Percentiles rank a stretch among this genome's conserved stretches.
phyloP scores from a whole-genome alignment of 2,113 vertebrate genomes.

The Pseudopipra pipra region DNA sequence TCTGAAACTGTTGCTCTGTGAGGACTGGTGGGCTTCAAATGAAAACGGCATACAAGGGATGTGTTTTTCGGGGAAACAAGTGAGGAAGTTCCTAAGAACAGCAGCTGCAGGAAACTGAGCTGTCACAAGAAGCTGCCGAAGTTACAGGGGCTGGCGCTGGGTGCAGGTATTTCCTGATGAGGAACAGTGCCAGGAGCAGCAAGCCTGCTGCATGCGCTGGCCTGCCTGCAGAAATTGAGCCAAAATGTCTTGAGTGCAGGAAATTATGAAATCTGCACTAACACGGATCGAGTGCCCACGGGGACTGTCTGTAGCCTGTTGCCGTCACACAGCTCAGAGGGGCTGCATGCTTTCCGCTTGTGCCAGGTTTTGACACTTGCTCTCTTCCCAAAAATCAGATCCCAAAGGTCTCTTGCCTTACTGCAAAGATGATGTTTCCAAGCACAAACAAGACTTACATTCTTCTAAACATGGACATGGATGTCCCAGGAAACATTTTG shows the following conservation, averaged over 20 bases:
- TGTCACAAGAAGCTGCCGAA: neutral
- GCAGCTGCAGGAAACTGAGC: neutral
- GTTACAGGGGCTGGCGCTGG: neutral
- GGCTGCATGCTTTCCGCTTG: neutral
- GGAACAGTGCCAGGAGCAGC: neutral
- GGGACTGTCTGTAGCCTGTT: neutral
- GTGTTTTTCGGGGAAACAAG: neutral
- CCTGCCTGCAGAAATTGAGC: neutral
- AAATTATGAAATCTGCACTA: neutral
- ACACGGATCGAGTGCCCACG: accelerated
- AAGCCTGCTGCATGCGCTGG: accelerated
- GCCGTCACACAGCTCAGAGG: neutral
- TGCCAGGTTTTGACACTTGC: neutral
- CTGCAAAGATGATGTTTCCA: neutral
- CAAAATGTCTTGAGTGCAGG: neutral
- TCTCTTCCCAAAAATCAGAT: neutral
- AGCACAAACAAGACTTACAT: neutral
- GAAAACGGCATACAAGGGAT: neutral
- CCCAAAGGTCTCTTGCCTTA: neutral
- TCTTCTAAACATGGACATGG: neutral
- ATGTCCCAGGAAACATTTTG: neutral
- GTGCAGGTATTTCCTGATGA: neutral
- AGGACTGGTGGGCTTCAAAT: neutral
- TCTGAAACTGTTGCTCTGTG: neutral
- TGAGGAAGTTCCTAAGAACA: neutral